These are phyloP conservation scores for Sinonovacula constricta DNA, from an alignment of 1,140 invertebrate species.

Conservation along the genomic window DNA sequence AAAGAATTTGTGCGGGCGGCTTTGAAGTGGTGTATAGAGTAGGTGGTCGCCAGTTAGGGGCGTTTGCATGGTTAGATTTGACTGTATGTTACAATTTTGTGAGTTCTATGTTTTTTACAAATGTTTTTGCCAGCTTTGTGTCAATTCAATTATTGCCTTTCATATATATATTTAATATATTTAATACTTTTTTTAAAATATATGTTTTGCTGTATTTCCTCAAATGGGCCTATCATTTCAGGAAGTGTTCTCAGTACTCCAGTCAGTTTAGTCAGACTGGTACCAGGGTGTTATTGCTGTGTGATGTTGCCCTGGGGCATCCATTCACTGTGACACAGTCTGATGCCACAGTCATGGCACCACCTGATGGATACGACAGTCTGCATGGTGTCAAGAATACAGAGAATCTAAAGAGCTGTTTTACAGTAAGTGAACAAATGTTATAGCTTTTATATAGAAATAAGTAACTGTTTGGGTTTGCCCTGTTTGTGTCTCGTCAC, in stretches of 20 bases:
- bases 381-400: conserved; percentile 69
- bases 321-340: conserved; percentile 55
- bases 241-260: conserved; percentile 71
- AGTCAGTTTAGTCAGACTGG: conserved; percentile 61
- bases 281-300: conserved; percentile 69
- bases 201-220: neutral
- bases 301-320: conserved; percentile 75
- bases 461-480: no score
- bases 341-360: conserved; percentile 54
- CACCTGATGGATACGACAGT: conserved; percentile 75
- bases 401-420: conserved; percentile 62
- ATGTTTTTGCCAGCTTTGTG: no score
- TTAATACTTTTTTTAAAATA: neutral
- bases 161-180: neutral
- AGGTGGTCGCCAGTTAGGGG: no score
- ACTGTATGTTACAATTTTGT: no score
- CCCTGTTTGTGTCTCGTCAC: no score
- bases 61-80: no score
- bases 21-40: no score
- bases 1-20: no score
- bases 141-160: no score
- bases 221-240: conserved; percentile 50
- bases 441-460: no score
- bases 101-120: no score
- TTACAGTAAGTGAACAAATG: conserved; percentile 60